A percentile compares a stretch with the other conserved stretches of the same genome.
phyloP scores from a whole-genome alignment of 2,797 vertebrate genomes.

The Eutrigla gurnardus region DNA sequence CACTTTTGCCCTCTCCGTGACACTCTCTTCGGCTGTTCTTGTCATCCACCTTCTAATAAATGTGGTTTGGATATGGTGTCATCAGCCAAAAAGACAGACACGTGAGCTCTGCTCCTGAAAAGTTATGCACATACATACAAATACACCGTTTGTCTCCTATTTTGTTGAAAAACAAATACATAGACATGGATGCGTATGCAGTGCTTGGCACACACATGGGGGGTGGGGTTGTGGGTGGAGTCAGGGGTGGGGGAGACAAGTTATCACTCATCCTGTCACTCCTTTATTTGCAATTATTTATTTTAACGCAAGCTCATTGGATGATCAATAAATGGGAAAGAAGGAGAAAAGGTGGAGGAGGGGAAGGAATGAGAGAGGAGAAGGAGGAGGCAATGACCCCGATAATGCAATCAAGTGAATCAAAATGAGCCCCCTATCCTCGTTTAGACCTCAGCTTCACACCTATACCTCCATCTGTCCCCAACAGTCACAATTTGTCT shows the following conservation, averaged over 20 bases:
- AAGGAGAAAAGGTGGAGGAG: constrained; percentile 30
- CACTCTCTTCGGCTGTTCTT: neutral
- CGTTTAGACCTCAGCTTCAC: constrained; percentile 55
- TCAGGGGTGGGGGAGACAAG: neutral
- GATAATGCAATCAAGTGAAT: constrained; percentile 85
- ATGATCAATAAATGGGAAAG: constrained; percentile 43
- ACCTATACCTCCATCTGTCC: constrained; percentile 23
- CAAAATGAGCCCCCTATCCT: constrained; percentile 74
- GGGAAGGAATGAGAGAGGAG: constrained; percentile 24
- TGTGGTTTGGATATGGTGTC: neutral
- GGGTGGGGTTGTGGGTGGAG: no score
- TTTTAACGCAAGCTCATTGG: constrained; percentile 19
- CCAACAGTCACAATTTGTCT: neutral
- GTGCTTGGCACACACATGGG: neutral
- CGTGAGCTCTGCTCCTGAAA: neutral
- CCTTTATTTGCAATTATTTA: constrained; percentile 43
- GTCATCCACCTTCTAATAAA: constrained; percentile 6
- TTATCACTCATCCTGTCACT: constrained; percentile 59
- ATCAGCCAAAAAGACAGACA: neutral
- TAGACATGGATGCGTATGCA: constrained; percentile 21
- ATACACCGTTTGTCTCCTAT: neutral
- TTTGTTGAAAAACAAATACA: constrained; percentile 8
- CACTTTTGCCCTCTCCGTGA: neutral
- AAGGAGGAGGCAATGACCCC: constrained; percentile 83
- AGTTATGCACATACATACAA: neutral